Evolutionary conservation across 2,797 vertebrate species (phyloP), one percentile per base, ranked within the genome.

Genomic region (Thalassophryne amazonica): DNA sequence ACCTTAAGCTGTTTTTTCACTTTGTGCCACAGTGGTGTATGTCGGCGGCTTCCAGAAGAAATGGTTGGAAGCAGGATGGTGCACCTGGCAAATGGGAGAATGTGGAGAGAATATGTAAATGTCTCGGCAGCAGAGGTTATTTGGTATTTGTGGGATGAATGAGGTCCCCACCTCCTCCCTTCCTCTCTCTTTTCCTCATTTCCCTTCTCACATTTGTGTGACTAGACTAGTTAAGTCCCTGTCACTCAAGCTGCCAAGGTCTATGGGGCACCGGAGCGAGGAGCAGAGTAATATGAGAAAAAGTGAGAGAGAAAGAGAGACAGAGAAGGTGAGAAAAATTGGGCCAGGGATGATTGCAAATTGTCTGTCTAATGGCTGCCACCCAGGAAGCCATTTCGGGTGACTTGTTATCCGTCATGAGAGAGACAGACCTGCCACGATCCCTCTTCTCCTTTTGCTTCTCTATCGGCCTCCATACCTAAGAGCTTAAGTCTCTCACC

Each of bases 401-500:
- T 86, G 84, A 84, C 88, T 83, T 85, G 82, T 76, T 87, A 86
- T 76, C 70, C 77, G 75, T 87, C 81, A 89, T 80, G 73, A 77
- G 73, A 85, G 73, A 81, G 72, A 71, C 79, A 76, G 78, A 86
- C 69, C 70, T 89, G 84, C 51, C 77, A 85, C 71, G 72, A 79
- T 86, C 72, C 78, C 69, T 76, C 80, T 75, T 81, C 83, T 81
- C 80, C 58, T 83, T 85, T 72, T 73, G 60, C 76, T 88, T 81
- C 81, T 75, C 83, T 80, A 69, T 67, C 55, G 45, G 63, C 73
- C 79, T 68, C 76, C 88, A 45, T 81, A 86, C 71, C 77, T 35
- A 71, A 84, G 85, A 87, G 79, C 89, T 91, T 28, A 60, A 79
- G 89, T 88, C 88, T 82, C 90, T 76, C 86, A 77, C 77, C 70